Conservation (phyloP, 1,140 invertebrate species). For the Oncopeltus fasciatus region DNA sequence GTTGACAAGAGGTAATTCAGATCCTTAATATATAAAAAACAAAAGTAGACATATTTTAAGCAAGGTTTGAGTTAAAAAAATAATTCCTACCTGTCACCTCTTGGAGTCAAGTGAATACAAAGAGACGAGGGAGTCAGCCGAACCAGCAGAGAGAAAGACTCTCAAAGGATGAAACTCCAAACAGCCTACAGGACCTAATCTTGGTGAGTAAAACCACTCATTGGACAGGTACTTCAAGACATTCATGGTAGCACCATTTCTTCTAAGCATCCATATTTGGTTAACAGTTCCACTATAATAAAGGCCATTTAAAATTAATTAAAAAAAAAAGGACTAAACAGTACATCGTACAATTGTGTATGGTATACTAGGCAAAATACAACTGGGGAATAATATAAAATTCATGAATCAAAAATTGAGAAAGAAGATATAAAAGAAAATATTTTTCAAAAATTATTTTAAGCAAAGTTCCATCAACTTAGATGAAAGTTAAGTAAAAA, state of each 20-base stretch:
- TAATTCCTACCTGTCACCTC: slow-evolving; percentile 14
- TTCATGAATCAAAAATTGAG: too few species aligned
- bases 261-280: slow-evolving; percentile 67
- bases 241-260: slow-evolving; percentile 50
- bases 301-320: not conserved
- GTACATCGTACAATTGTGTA: not conserved
- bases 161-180: slow-evolving; percentile 75
- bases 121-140: slow-evolving; percentile 59
- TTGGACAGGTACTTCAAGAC: slow-evolving; percentile 63
- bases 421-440: too few species aligned
- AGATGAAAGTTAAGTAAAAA: too few species aligned
- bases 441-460: too few species aligned
- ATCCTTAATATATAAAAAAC: too few species aligned
- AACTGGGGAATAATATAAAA: not conserved
- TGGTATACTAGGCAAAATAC: not conserved
- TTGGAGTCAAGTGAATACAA: slow-evolving; percentile 43
- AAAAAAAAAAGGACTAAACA: not conserved
- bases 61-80: not conserved
- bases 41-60: too few species aligned
- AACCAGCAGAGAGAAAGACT: slow-evolving; percentile 59
- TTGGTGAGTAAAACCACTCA: slow-evolving; percentile 79
- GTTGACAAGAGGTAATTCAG: too few species aligned
- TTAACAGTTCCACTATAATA: slow-evolving; percentile 60
- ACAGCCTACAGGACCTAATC: slow-evolving; percentile 70
- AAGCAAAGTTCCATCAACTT: too few species aligned